These are phyloP conservation scores for Arctocebus calabarensis DNA, from an alignment of 2,797 vertebrate species.

Conservation along the genomic window DNA sequence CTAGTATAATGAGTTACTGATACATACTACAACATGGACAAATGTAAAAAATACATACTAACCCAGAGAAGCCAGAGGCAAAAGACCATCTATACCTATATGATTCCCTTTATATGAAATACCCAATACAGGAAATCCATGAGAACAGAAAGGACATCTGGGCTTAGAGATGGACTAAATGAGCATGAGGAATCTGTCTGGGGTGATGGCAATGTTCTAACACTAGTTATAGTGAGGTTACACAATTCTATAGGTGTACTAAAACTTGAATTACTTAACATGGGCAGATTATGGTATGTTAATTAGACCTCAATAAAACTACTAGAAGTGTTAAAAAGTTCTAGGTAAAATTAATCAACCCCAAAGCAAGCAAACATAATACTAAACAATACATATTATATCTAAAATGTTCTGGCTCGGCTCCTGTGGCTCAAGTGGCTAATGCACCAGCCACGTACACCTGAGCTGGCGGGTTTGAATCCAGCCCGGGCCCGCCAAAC, in stretches of 20 bases:
- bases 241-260: background rate
- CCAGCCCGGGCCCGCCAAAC: no score
- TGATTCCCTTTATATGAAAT: constrained; percentile 1
- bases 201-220: background rate
- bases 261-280: constrained; percentile 25
- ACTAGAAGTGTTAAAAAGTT: background rate
- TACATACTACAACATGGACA: background rate
- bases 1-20: constrained; percentile 33
- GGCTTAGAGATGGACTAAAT: background rate
- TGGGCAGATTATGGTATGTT: background rate
- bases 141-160: background rate
- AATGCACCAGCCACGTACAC: no score
- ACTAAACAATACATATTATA: background rate
- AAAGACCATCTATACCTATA: background rate
- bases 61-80: background rate
- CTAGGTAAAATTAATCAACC: constrained; percentile 28
- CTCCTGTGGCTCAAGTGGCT: no score
- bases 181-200: background rate
- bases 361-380: constrained; percentile 6
- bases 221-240: background rate
- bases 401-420: no score
- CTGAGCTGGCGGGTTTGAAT: no score
- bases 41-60: background rate
- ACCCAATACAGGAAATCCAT: background rate
- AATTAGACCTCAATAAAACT: constrained; percentile 33